Base-by-base conservation (phyloP, 2,797 vertebrate species). In the Austrolebias charrua region DNA sequence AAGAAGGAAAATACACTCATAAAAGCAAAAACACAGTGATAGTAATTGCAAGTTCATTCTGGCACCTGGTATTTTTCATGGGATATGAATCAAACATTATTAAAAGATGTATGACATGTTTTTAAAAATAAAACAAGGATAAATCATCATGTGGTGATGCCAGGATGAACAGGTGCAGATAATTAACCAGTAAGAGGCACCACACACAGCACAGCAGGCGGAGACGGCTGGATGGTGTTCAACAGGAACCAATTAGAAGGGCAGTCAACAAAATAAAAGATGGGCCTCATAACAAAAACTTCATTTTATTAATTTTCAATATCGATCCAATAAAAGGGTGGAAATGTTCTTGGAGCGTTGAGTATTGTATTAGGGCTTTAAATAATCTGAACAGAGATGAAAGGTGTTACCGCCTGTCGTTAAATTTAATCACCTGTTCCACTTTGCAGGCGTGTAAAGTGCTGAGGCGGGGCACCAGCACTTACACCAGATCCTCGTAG, bases 101-200 rank as follows among this genome's bases (percentile, higher is more conserved):
- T 28, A 6, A 8, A 19, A 61, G 12, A 43, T 54, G 11, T 57
- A 29, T 14, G 38, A 48, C n/a, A n/a, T 20, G 38, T 43, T 10
- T 19, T 60, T 47, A 0, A 52, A 20, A 20, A 48, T 57, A 28
- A 45, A 9, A 18, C 53, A 49, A 69, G 9, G 1, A 69, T 43
- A 14, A 2, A n/a, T 47, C 28, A 45, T 38, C 28, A 46, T 2
- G 8, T 48, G 59, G 13, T 16, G 63, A 64, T 75, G 75, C 83
- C 84, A 87, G 86, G 81, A 82, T 85, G 79, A 87, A 82, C 81
- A 59, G 54, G 63, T 71, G 54, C 24, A 61, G 51, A 42, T 61
- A 15, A 66, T 60, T n/a, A 62, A 53, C 58, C 14, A 16, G 48
- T 24, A 42, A 71, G 50, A 60, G 55, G 38, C 71, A 75, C 55